Evolutionary conservation across 2,113 vertebrate species (phyloP).

Genomic region (Mustela lutreola): DNA sequence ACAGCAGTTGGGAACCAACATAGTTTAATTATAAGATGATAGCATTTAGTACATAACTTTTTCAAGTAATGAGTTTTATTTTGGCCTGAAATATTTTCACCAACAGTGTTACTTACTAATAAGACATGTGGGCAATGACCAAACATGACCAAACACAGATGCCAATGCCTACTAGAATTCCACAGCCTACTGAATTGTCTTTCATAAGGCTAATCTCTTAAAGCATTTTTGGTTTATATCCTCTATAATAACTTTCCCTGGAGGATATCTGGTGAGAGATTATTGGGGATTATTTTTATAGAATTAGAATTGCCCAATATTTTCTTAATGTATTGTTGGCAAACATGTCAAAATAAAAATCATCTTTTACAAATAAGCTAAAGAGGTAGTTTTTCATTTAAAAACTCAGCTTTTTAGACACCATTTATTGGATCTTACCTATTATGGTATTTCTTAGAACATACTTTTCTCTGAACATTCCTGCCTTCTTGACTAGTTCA

Average conservation of each 20-base stretch:
- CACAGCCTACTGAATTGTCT: background rate
- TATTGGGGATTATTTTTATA: constrained; percentile 46
- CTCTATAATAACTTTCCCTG: background rate
- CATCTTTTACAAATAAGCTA: background rate
- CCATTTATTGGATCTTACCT: background rate
- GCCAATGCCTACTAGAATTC: background rate
- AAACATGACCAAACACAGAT: background rate
- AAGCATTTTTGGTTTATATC: background rate
- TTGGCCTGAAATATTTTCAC: constrained; percentile 30
- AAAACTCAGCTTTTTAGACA: constrained; percentile 19
- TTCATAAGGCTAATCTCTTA: background rate
- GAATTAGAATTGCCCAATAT: background rate
- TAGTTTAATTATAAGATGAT: background rate
- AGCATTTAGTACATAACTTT: background rate
- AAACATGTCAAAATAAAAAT: constrained; percentile 26
- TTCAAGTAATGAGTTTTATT: constrained; percentile 27
- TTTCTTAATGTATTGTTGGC: constrained; percentile 47
- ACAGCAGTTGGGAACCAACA: background rate
- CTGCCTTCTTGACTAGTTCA: constrained; percentile 1
- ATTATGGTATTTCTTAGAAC: constrained; percentile 33
- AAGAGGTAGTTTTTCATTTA: constrained; percentile 24
- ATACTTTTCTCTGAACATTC: background rate
- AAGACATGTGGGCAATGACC: background rate
- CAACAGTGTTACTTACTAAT: background rate
- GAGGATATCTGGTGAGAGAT: constrained; percentile 28